These are phyloP conservation scores for Microcebus ravelobensis DNA, from an alignment of 2,113 vertebrate species.

Conservation along the genomic window DNA sequence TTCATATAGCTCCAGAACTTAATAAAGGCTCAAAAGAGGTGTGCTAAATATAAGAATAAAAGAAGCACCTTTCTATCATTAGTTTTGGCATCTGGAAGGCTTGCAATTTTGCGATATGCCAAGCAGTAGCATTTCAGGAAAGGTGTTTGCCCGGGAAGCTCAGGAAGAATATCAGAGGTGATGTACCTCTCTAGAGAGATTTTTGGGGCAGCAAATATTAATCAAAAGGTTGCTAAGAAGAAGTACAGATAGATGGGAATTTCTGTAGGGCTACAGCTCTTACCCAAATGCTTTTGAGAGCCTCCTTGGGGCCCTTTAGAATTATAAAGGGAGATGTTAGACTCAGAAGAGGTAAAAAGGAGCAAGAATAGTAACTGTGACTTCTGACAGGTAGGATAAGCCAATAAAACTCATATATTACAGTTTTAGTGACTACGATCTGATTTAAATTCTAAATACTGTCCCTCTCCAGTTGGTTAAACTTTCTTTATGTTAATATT, in stretches of 20 bases:
- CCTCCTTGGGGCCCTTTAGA: neutral
- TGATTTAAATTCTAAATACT: neutral
- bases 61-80: neutral
- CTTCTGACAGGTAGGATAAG: neutral
- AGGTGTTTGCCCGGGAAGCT: neutral
- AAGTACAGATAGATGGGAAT: neutral
- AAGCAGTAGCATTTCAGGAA: neutral
- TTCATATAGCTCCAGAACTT: neutral
- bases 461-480: neutral
- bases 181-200: neutral
- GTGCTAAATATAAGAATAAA: neutral
- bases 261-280: neutral
- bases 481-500: neutral
- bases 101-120: neutral
- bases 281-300: neutral
- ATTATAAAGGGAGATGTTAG: neutral
- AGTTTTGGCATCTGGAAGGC: neutral
- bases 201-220: neutral
- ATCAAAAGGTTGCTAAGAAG: neutral
- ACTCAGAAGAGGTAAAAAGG: neutral
- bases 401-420: neutral
- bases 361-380: neutral
- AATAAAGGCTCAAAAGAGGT: neutral
- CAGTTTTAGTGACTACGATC: neutral
- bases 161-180: neutral